These are phyloP conservation scores for Tyto alba DNA, from an alignment of 2,113 vertebrate species.

Conservation along the genomic window DNA sequence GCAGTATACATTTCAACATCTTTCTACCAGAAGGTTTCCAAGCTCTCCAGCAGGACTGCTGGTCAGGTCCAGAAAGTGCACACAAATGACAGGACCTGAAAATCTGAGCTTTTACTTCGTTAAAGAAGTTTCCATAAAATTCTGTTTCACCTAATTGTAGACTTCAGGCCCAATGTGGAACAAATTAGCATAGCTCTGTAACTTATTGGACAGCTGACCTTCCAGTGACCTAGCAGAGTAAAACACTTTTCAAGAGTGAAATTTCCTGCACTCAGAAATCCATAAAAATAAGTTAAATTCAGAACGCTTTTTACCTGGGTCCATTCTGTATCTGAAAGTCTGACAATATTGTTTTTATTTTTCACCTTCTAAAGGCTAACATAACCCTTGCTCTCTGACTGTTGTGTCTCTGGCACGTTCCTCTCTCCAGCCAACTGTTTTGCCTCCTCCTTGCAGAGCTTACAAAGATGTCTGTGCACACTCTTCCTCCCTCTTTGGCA, in stretches of 20 bases:
- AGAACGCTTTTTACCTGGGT: background rate
- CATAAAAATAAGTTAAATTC: background rate
- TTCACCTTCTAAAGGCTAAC: background rate
- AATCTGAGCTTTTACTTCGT: background rate
- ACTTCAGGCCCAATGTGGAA: background rate
- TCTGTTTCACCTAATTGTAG: background rate
- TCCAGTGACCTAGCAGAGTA: background rate
- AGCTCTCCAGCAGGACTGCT: background rate
- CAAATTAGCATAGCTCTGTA: slow-evolving; percentile 11
- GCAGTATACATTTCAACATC: background rate
- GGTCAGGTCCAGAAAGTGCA: background rate
- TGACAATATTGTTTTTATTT: background rate
- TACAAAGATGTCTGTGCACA: background rate
- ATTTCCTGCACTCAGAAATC: background rate
- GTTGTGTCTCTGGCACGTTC: background rate
- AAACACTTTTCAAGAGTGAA: background rate
- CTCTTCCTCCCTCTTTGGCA: background rate
- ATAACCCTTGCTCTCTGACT: background rate
- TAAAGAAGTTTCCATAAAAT: background rate
- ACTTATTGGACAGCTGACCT: slow-evolving; percentile 20
- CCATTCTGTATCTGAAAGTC: background rate
- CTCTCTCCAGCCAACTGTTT: background rate
- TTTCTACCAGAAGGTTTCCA: background rate
- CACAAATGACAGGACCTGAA: background rate
- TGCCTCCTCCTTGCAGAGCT: background rate